phyloP scores from a whole-genome alignment of 2,888 invertebrate genomes.

The Lepidocyrtinus sp. region DNA sequence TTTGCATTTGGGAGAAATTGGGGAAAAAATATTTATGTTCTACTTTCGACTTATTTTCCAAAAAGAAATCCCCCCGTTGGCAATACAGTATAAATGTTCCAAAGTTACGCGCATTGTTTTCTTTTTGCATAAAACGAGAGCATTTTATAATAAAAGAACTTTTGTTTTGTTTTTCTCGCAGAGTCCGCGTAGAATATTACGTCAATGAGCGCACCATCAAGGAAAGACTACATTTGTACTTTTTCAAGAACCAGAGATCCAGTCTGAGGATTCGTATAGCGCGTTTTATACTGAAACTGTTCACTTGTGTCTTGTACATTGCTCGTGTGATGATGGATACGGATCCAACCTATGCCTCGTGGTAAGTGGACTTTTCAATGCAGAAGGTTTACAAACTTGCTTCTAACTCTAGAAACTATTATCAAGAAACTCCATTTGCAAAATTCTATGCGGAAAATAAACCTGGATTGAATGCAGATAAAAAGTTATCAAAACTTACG shows the following conservation, averaged over 20 bases:
- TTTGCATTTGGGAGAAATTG: not conserved
- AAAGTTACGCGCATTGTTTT: not conserved
- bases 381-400: not conserved
- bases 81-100: not conserved
- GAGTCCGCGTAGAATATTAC: slow-evolving; percentile 99
- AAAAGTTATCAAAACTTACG: not conserved
- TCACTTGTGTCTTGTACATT: slow-evolving; percentile 97
- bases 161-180: slow-evolving; percentile 77
- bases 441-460: not conserved
- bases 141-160: not conserved
- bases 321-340: slow-evolving; percentile 91
- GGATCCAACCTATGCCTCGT: slow-evolving; percentile 89
- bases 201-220: slow-evolving; percentile 99
- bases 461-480: not conserved
- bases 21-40: not conserved
- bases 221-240: slow-evolving; percentile 98
- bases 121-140: not conserved
- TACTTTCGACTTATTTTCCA: not conserved
- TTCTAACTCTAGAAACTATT: not conserved
- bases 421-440: not conserved
- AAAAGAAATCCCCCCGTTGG: not conserved
- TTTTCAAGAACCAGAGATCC: slow-evolving; percentile 99
- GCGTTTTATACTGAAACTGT: slow-evolving; percentile 96
- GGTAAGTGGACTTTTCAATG: slow-evolving; percentile 78
- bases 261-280: slow-evolving; percentile 98